These are phyloP conservation scores for Muntiacus reevesi DNA, from an alignment of 2,113 vertebrate species.

Conservation along the genomic window DNA sequence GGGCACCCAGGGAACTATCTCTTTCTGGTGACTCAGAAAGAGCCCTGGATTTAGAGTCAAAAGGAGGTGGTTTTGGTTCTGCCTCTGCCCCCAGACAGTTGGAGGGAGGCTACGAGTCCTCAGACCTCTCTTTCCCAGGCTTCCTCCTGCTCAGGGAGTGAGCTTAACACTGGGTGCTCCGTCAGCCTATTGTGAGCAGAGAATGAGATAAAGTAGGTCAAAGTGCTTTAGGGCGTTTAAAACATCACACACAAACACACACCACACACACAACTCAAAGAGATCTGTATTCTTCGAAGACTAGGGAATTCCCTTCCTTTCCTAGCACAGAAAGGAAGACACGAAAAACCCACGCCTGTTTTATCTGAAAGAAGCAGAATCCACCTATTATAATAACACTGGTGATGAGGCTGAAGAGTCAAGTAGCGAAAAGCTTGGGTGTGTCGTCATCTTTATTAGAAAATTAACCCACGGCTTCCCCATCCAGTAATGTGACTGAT, in stretches of 20 bases:
- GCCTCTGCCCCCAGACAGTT: neutral
- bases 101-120: neutral
- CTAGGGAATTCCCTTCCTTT: slow-evolving; percentile 35
- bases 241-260: neutral
- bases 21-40: neutral
- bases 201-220: slow-evolving; percentile 40
- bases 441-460: slow-evolving; percentile 11
- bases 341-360: neutral
- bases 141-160: neutral
- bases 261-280: neutral
- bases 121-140: neutral
- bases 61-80: neutral
- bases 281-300: neutral
- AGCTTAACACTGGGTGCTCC: neutral
- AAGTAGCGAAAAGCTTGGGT: neutral
- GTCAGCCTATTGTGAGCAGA: neutral
- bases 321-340: neutral
- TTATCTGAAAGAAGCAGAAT: neutral
- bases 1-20: neutral
- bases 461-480: slow-evolving; percentile 49
- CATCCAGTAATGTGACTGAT: neutral
- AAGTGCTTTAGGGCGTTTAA: slow-evolving; percentile 15
- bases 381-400: neutral
- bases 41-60: neutral
- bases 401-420: neutral